Base-by-base conservation (phyloP, 2,888 invertebrate species). In the Stomorhina lunata region DNA sequence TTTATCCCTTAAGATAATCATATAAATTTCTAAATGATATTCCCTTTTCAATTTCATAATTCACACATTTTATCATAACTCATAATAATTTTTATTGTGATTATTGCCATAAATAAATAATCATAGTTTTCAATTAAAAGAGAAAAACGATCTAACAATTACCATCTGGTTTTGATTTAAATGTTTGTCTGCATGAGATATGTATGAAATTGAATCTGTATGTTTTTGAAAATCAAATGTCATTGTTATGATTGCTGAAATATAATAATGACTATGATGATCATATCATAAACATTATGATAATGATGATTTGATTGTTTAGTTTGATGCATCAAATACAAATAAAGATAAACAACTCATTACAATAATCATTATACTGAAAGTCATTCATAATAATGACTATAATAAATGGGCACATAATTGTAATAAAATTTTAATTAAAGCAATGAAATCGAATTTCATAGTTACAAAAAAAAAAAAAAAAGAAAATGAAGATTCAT, bases 351-450 rank as follows among this genome's bases (percentile, higher is more conserved):
- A n/a, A n/a, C n/a, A n/a, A n/a, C n/a, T n/a, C n/a, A n/a, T n/a
- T n/a, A n/a, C n/a, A n/a, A n/a, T n/a, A n/a, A 22, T 43, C 48
- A 17, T 9, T 17, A 69, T 40, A 10, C 65, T 65, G 3, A 32
- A 15, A 43, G 22, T 29, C 29, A 45, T 43, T 4, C 55, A 50
- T 69, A 17, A 63, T 61, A 37, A 45, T 27, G 34, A n/a, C 53
- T 20, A n/a, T n/a, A n/a, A n/a, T n/a, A n/a, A n/a, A n/a, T n/a
- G n/a, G n/a, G n/a, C n/a, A n/a, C 17, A 69, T 69, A 50, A 78
- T 81, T 82, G 75, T 69, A 78, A 78, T 75, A 82, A 78, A 69
- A 78, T 82, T 82, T 82, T 78, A 78, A 82, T 82, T 82, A 82
- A 82, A 75, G 69, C 81, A 75, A 75, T 78, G 50, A 78, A 75